These are phyloP conservation scores for Erynnis tages DNA, from an alignment of 2,888 invertebrate species.

Conservation along the genomic window DNA sequence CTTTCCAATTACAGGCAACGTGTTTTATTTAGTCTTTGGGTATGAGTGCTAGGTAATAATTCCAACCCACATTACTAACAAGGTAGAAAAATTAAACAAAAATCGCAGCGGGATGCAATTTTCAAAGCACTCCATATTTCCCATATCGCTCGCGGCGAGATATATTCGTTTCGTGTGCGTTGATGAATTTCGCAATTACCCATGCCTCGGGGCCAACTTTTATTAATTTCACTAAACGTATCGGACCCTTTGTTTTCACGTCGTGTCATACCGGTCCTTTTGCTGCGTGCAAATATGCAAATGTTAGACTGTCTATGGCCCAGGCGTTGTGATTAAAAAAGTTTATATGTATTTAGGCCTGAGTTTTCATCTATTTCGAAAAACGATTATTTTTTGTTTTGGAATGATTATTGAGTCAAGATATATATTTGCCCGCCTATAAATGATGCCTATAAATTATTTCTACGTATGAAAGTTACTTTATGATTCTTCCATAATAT, in stretches of 20 bases:
- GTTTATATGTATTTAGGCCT: no score
- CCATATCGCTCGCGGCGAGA: conserved; percentile 27
- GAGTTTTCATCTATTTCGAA: no score
- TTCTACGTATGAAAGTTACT: no score
- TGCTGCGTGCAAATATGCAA: conserved; percentile 34
- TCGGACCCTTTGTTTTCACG: conserved; percentile 28
- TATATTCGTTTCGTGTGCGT: conserved; percentile 23
- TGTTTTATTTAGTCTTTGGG: no score
- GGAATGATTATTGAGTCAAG: no score
- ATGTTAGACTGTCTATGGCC: conserved; percentile 23
- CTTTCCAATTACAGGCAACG: no score
- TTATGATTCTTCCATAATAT: no score
- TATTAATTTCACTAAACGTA: conserved; percentile 34
- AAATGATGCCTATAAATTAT: no score
- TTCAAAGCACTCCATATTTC: conserved; percentile 37
- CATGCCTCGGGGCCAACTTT: conserved; percentile 32
- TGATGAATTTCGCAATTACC: conserved; percentile 42
- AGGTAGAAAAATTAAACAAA: conserved; percentile 34
- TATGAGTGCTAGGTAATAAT: no score
- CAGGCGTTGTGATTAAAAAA: conserved; percentile 35
- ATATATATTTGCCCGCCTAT: no score
- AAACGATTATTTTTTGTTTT: no score
- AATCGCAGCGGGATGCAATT: conserved; percentile 59
- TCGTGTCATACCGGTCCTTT: conserved; percentile 6
- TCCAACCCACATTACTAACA: no score